A percentile compares a stretch with the other conserved stretches of the same genome.
phyloP scores from a whole-genome alignment of 2,888 invertebrate species.

The Fabriciana adippe region DNA sequence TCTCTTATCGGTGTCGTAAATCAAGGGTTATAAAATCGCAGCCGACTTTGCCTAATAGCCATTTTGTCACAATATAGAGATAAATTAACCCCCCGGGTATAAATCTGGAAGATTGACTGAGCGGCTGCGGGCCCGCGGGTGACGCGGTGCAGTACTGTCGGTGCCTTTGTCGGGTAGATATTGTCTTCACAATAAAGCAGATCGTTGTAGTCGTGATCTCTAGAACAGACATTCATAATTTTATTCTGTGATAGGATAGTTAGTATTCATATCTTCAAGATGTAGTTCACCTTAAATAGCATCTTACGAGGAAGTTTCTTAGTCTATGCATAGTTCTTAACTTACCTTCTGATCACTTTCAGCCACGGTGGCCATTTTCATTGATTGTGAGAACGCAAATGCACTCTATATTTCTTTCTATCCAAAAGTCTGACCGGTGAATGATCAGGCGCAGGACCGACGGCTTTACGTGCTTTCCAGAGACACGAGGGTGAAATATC shows the following conservation, averaged over 20 bases:
- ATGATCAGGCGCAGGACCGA: too few relatives aligned
- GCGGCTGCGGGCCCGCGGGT: not conserved
- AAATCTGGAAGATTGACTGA: slow-evolving; percentile 7
- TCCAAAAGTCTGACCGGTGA: too few relatives aligned
- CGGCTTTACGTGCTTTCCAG: too few relatives aligned
- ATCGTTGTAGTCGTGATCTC: slow-evolving; percentile 2
- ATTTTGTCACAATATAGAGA: slow-evolving; percentile 70
- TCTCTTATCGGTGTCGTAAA: slow-evolving; percentile 43
- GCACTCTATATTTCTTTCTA: too few relatives aligned
- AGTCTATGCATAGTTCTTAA: too few relatives aligned
- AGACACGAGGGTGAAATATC: too few relatives aligned
- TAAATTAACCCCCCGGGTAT: slow-evolving; percentile 52
- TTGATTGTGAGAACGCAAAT: too few relatives aligned
- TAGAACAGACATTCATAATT: not conserved
- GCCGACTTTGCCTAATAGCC: slow-evolving; percentile 54
- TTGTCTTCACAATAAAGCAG: slow-evolving; percentile 8
- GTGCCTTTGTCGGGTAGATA: slow-evolving; percentile 15
- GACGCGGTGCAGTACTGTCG: slow-evolving; percentile 9
- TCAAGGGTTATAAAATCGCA: slow-evolving; percentile 46
- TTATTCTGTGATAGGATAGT: too few relatives aligned
- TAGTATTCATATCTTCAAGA: too few relatives aligned
- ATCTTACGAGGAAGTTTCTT: too few relatives aligned
- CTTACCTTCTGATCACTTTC: not conserved
- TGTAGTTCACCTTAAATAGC: too few relatives aligned
- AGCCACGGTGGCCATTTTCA: too few relatives aligned